phyloP scores from a whole-genome alignment of 2,888 invertebrate genomes.

The Eupeodes latifasciatus region DNA sequence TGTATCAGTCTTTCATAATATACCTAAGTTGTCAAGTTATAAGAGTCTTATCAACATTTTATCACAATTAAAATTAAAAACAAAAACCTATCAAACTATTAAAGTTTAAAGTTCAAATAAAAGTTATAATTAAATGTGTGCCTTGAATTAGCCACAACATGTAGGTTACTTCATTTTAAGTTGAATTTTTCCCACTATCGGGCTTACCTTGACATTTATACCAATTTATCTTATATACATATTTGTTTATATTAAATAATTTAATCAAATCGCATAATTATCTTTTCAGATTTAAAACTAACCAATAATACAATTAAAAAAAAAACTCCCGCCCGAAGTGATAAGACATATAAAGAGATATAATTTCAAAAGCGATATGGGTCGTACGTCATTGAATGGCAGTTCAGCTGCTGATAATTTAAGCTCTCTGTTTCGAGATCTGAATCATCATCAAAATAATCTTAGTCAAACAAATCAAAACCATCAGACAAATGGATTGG shows the following conservation, averaged over 20 bases:
- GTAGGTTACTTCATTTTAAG: too few species aligned
- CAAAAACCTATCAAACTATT: too few species aligned
- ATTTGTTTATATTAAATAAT: neutral
- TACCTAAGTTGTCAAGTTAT: too few species aligned
- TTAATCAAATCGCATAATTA: neutral
- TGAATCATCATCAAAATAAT: slow-evolving; percentile 49
- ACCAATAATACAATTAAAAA: neutral
- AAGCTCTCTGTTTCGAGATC: slow-evolving; percentile 52
- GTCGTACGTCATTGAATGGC: slow-evolving; percentile 59
- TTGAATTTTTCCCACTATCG: too few species aligned
- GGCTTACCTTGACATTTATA: too few species aligned
- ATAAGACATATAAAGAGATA: neutral
- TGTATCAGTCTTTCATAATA: too few species aligned
- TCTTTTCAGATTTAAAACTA: slow-evolving; percentile 42
- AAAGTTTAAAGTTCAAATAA: too few species aligned
- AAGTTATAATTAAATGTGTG: too few species aligned
- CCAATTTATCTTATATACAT: too few species aligned
- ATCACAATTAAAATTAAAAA: too few species aligned
- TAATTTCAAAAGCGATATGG: slow-evolving; percentile 49
- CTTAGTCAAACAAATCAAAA: slow-evolving; percentile 3
- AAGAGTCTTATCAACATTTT: too few species aligned
- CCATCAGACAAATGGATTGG: slow-evolving; percentile 32
- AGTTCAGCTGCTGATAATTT: slow-evolving; percentile 59
- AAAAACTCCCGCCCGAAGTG: slow-evolving; percentile 4
- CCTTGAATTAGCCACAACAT: too few species aligned